Evolutionary conservation across 2,888 invertebrate genomes (phyloP).

Genomic region (Nowickia ferox): DNA sequence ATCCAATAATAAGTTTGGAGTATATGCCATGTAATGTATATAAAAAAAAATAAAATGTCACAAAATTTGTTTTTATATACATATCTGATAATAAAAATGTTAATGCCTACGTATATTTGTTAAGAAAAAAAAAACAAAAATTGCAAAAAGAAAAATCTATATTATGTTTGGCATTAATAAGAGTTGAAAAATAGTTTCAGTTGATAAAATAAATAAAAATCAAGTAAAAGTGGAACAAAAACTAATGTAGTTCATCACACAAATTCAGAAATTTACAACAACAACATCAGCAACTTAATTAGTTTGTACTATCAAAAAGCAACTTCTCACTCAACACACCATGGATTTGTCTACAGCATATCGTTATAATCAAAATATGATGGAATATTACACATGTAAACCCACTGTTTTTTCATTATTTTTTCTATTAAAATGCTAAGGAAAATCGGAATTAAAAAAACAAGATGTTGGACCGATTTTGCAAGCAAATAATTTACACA

Average conservation of each 20-base stretch:
- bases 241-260: not conserved
- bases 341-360: constrained; percentile 97
- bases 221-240: not conserved
- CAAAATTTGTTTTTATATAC: too few species aligned
- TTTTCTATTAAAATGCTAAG: not conserved
- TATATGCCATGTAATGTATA: too few species aligned
- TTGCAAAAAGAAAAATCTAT: not conserved
- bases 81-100: too few species aligned
- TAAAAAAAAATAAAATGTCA: too few species aligned
- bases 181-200: not conserved
- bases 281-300: not conserved
- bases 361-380: constrained; percentile 98
- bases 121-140: not conserved
- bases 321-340: not conserved
- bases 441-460: constrained; percentile 35
- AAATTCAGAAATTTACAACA: not conserved
- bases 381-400: constrained; percentile 99
- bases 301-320: not conserved
- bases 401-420: not conserved
- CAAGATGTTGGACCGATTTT: constrained; percentile 22
- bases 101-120: too few species aligned
- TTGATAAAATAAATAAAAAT: not conserved
- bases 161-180: not conserved
- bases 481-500: not conserved
- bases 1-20: not conserved